Evolutionary conservation across 2,888 invertebrate species (phyloP), one percentile per base, ranked within the genome.

Genomic region (Drosophila quinaria): DNA sequence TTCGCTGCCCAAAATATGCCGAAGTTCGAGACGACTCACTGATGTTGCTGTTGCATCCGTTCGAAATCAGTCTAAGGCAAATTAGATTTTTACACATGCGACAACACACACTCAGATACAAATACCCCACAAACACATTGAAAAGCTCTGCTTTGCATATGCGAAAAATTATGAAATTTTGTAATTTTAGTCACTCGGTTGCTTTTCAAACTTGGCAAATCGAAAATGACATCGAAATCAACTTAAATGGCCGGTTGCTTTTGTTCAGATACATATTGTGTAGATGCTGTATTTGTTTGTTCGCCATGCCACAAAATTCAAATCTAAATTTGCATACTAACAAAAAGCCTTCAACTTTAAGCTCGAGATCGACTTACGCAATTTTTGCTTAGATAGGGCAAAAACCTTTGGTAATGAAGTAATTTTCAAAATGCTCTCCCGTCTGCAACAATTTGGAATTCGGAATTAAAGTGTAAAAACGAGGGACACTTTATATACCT

Each of bases 91-190:
- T 25, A 37, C 55, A 85, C 73, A 75, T 69, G 81, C 25, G 25
- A 25, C 25, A 61, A 70, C 65, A 54, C 51, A 44, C n/a, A 42
- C 49, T 68, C 47, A 56, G 22, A 49, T 44, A 58, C 22, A 50
- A 10, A 41, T 17, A 54, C 55, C 71, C 54, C 61, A 64, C 35
- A 67, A 29, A 35, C 22, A 55, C 19, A 54, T 5, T 35, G 55
- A 37, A 50, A 50, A 54, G 37, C 22, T 56, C 46, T 41, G 50
- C 37, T 73, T 75, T 70, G 51, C 73, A 78, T 78, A 78, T 78
- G 42, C 61, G 71, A 67, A 78, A 80, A 84, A 76, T 87, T 78
- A 85, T 83, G 82, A 87, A 83, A 87, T 85, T 81, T 87, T 87
- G 79, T 85, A 65, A 73, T 73, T 56, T 56, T 75, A 63, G 78